A percentile compares a stretch with the other conserved stretches of the same genome.
phyloP scores from a whole-genome alignment of 2,797 vertebrate genomes.

The Malurus leucopterus region DNA sequence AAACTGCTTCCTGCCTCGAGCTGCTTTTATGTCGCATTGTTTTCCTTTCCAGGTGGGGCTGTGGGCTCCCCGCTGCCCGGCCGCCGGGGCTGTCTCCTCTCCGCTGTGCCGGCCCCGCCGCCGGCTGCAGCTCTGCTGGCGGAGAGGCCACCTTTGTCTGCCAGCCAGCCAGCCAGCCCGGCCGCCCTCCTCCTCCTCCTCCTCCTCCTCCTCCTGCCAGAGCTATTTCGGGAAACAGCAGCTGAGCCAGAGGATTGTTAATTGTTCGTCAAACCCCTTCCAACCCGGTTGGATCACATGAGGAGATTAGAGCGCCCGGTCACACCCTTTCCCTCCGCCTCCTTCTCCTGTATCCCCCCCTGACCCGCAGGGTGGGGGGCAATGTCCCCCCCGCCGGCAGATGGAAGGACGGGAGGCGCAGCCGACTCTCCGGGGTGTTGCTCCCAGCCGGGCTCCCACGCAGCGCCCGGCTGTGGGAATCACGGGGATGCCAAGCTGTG shows the following conservation, averaged over 20 bases:
- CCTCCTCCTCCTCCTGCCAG: conserved; percentile 5
- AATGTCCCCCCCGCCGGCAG: not conserved
- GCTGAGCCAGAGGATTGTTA: conserved; percentile 72
- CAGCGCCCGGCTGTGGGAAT: fast-evolving
- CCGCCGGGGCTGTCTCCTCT: conserved; percentile 48
- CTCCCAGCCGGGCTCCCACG: not conserved
- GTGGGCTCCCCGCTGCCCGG: conserved; percentile 53
- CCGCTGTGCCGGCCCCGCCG: not conserved
- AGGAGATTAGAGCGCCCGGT: not conserved
- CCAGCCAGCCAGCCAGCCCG: not conserved
- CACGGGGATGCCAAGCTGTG: fast-evolving
- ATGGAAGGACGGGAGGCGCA: fast-evolving
- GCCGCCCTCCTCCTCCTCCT: not conserved
- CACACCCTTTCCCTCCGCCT: conserved; percentile 10
- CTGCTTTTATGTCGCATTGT: conserved; percentile 57
- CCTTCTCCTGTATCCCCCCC: not conserved
- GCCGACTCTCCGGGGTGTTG: fast-evolving
- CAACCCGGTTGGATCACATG: conserved; percentile 48
- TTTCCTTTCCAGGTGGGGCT: conserved; percentile 64
- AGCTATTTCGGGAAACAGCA: conserved; percentile 74
- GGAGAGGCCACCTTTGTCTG: conserved; percentile 69
- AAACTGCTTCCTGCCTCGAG: conserved; percentile 69
- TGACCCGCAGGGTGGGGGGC: not conserved
- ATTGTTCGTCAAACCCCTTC: conserved; percentile 71
- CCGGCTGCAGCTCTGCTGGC: not conserved